Base-by-base conservation (phyloP, 2,113 vertebrate genomes). In the Scytalopus superciliaris region DNA sequence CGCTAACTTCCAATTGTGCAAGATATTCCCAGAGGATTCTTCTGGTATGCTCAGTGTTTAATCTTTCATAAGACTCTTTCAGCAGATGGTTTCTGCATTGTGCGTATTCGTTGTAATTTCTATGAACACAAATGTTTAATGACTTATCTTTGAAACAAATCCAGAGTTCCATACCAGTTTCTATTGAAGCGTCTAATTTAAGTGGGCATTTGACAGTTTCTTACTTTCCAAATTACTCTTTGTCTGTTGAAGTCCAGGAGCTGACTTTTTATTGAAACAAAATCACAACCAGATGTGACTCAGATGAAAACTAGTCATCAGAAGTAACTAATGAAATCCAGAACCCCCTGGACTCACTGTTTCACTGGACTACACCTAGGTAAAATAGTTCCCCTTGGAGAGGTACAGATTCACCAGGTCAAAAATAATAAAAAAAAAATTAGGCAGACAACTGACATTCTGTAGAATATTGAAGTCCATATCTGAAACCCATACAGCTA, bases 21-120 rank as follows among this genome's bases (percentile, higher is more conserved):
- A 68, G 72, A 49, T 59, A 83, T 90, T 94, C 89, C 60, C 88
- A 24, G 30, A 57, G 67, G 94, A 33, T 62, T 73, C 87, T 93
- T 93, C 47, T 27, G 52, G 52, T 63, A 76, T 77, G 60, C 10
- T 91, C 49, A 74, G 28, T 60, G 21, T 94, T 86, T 89, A 94
- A 91, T 89, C 66, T 96, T 89, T 94, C 63, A 50, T 75, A 50
- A 39, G 47, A 23, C 23, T 93, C 84, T 86, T 63, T 30, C 44
- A 84, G 66, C 62, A 95, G 83, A 77, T 57, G 60, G 64, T 57
- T 90, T 94, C 75, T 81, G 19, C 62, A 63, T 92, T 97, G 52
- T 95, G 31, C 49, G 50, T 82, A 53, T 50, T 95, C 74, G 73
- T 23, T 50, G 78, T 74, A 40, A 82, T 91, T 95, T 95, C 64